Conservation (phyloP, 2,797 vertebrate genomes). For the Heliangelus exortis region DNA sequence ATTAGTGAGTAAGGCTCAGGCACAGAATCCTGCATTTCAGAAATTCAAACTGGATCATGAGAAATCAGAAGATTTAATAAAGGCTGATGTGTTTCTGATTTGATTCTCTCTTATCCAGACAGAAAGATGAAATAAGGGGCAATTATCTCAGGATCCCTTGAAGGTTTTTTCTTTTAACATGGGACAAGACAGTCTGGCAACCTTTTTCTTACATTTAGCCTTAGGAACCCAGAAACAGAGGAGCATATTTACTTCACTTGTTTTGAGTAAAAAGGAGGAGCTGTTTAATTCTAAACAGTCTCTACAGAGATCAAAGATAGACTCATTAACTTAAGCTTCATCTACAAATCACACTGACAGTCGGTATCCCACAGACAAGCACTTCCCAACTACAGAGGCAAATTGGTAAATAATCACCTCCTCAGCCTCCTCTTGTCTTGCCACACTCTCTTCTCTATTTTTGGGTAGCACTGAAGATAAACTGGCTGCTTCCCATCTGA, state of each 20-base stretch:
- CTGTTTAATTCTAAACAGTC: slow-evolving; percentile 1
- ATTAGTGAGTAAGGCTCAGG: not conserved
- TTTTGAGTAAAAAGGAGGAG: not conserved
- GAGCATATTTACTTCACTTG: not conserved
- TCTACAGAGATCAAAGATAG: not conserved
- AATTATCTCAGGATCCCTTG: not conserved
- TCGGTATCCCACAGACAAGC: slow-evolving; percentile 11
- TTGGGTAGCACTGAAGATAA: not conserved
- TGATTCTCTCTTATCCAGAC: not conserved
- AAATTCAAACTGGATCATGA: not conserved
- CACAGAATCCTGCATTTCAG: not conserved
- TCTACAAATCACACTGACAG: slow-evolving; percentile 21
- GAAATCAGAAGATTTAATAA: not conserved
- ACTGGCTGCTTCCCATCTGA: not conserved
- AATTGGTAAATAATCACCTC: slow-evolving; percentile 10
- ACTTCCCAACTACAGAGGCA: not conserved
- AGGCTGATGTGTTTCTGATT: not conserved
- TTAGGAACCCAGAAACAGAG: not conserved
- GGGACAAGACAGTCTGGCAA: not conserved
- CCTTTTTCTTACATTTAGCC: not conserved
- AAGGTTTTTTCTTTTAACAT: not conserved
- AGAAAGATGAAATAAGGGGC: not conserved
- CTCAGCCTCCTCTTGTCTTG: not conserved
- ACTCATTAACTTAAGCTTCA: slow-evolving; percentile 33
- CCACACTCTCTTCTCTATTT: not conserved